phyloP scores from a whole-genome alignment of 2,888 invertebrate species.

The Syrista parreyssii region DNA sequence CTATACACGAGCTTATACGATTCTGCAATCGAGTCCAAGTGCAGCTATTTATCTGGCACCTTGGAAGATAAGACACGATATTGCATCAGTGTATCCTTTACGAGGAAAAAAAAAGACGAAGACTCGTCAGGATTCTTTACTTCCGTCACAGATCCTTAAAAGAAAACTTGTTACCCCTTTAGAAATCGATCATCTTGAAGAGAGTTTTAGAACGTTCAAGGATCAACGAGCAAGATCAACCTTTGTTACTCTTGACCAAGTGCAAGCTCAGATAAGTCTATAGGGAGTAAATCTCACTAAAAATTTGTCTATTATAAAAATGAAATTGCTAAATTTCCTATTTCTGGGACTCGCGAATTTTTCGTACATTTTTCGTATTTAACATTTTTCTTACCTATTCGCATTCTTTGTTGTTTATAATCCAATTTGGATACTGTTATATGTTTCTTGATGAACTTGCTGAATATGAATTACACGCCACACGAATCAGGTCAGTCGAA shows the following conservation, averaged over 20 bases:
- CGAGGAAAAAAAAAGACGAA: not conserved
- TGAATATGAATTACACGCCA: not conserved
- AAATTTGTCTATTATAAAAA: not conserved
- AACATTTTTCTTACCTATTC: slow-evolving; percentile 50
- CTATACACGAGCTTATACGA: not conserved
- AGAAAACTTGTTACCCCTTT: no score
- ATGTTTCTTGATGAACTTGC: not conserved
- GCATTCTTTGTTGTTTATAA: slow-evolving; percentile 49
- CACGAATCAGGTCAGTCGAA: slow-evolving; percentile 43
- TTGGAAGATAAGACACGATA: not conserved
- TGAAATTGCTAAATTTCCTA: no score
- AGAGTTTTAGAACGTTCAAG: no score
- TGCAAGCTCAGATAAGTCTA: no score
- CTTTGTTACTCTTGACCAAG: no score
- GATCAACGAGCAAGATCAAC: no score
- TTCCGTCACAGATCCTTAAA: not conserved
- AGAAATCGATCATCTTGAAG: no score
- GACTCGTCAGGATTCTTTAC: not conserved
- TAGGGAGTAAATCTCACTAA: not conserved
- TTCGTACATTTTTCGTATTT: not conserved
- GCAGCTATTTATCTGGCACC: not conserved
- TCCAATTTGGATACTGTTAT: slow-evolving; percentile 1
- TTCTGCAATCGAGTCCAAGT: slow-evolving; percentile 2
- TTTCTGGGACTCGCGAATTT: not conserved
- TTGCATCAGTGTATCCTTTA: not conserved